Base-by-base conservation (phyloP, 2,113 vertebrate species). In the Toxotes jaculatrix region DNA sequence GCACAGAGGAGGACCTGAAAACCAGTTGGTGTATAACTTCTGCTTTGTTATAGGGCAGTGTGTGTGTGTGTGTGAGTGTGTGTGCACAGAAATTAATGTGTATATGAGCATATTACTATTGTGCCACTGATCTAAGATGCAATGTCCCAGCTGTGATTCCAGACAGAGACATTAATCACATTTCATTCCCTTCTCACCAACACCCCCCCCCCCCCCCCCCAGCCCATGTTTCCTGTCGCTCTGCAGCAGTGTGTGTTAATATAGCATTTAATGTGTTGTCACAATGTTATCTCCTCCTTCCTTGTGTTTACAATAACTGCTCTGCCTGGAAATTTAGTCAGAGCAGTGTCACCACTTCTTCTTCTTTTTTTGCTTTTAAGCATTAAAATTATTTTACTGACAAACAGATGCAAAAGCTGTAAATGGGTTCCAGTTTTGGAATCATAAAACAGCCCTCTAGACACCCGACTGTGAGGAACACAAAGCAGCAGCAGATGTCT, bases 401-500 rank as follows among this genome's bases (percentile, higher is more conserved):
- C 21, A 64, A 40, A 53, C 4, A 36, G 14, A 79, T 13, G 38
- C 56, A 53, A 40, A 23, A 62, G 32, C 7, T 53, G 14, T 1
- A 32, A n/a, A 55, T 55, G 21, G n/a, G 1, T 12, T 27, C 19
- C 65, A 67, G 80, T 82, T 77, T 74, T 59, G 61, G 19, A 34
- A 17, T 43, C 27, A 61, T 59, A 53, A 53, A 74, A 59, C 47
- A 12, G 53, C 12, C 38, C 73, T 71, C 74, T 0, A 49, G 68
- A 68, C 59, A 56, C 51, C 76, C 68, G 31, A 77, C 81, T 84
- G 82, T 34, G 76, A 79, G 45, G 60, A 65, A 19, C 76, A 88
- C 64, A 66, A 34, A 56, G 72, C 27, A 13, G 23, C 66, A 78
- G 79, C 87, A 89, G 87, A 88, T 86, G 82, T 86, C 91, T 74